Evolutionary conservation across 2,113 vertebrate species (phyloP).

Genomic region (Pteruthius melanotis): DNA sequence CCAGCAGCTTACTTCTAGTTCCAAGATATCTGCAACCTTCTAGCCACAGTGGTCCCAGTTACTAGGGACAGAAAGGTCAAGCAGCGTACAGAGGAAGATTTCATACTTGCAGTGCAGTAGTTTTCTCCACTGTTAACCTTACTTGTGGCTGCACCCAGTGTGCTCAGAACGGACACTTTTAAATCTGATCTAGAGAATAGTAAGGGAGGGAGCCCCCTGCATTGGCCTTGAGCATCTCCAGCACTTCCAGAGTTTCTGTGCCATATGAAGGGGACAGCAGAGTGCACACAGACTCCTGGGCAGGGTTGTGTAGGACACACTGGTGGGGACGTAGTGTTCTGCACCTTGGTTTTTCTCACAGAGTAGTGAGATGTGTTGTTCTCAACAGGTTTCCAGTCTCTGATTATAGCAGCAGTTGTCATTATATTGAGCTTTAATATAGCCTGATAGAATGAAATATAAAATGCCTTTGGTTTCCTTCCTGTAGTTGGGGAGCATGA

Average conservation of each 20-base stretch:
- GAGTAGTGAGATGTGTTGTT: background rate
- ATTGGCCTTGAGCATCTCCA: background rate
- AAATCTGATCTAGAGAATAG: background rate
- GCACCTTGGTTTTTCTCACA: background rate
- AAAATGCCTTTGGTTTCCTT: background rate
- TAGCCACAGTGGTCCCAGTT: background rate
- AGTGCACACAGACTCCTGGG: rapidly evolving
- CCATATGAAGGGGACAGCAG: rapidly evolving
- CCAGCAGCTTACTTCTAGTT: background rate
- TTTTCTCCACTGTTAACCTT: background rate
- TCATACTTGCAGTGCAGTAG: background rate
- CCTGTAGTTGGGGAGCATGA: rapidly evolving
- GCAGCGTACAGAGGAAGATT: background rate
- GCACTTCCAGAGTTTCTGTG: background rate
- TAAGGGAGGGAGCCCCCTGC: background rate
- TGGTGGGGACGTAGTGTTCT: rapidly evolving
- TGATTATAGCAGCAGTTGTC: background rate
- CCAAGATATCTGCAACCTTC: background rate
- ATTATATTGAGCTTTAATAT: background rate
- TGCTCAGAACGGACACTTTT: background rate
- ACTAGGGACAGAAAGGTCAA: background rate
- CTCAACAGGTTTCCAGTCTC: background rate
- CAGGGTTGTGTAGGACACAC: background rate
- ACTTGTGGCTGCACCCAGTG: background rate
- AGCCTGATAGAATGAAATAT: background rate